These are phyloP conservation scores for Hydrozoanthus gracilis DNA, from an alignment of 92 coral and sea anemone genomes.

Conservation along the genomic window DNA sequence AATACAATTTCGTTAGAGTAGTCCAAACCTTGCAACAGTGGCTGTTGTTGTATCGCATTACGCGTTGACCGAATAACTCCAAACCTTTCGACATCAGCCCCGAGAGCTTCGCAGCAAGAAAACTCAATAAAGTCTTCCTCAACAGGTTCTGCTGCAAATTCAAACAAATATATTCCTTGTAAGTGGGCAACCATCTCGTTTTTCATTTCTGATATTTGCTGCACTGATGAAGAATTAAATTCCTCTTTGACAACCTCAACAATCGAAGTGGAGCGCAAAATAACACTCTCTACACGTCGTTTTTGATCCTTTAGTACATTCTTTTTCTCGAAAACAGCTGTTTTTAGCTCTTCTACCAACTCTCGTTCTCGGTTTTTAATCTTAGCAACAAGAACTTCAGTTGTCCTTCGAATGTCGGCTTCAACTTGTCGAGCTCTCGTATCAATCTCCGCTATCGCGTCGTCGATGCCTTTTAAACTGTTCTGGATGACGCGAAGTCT, in stretches of 20 bases:
- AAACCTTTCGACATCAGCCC: slow-evolving; percentile 5
- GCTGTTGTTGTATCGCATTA: background rate
- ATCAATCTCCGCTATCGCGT: slow-evolving; percentile 28
- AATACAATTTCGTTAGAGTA: slow-evolving; percentile 27
- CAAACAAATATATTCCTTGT: slow-evolving; percentile 4
- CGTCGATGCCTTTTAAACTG: slow-evolving; percentile 37
- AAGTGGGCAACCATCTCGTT: slow-evolving; percentile 26
- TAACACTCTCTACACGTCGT: background rate
- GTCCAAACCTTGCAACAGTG: slow-evolving; percentile 34
- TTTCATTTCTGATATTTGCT: slow-evolving; percentile 8
- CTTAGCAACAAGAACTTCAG: slow-evolving; percentile 51
- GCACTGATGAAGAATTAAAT: background rate
- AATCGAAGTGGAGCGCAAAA: background rate
- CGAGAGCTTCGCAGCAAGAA: background rate
- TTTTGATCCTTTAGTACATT: slow-evolving; percentile 18
- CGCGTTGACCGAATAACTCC: slow-evolving; percentile 43
- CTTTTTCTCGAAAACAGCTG: slow-evolving; percentile 4
- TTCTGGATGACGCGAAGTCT: slow-evolving; percentile 42
- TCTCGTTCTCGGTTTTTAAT: slow-evolving; percentile 56
- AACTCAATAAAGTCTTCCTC: slow-evolving; percentile 38
- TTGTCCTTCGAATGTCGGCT: slow-evolving; percentile 54
- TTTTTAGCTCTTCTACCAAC: slow-evolving; percentile 31
- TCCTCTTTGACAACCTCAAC: background rate
- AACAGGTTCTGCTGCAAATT: slow-evolving; percentile 22
- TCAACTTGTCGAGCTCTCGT: slow-evolving; percentile 49